These are phyloP conservation scores for Oeneis ivallda DNA, from an alignment of 2,888 invertebrate species.

Conservation along the genomic window DNA sequence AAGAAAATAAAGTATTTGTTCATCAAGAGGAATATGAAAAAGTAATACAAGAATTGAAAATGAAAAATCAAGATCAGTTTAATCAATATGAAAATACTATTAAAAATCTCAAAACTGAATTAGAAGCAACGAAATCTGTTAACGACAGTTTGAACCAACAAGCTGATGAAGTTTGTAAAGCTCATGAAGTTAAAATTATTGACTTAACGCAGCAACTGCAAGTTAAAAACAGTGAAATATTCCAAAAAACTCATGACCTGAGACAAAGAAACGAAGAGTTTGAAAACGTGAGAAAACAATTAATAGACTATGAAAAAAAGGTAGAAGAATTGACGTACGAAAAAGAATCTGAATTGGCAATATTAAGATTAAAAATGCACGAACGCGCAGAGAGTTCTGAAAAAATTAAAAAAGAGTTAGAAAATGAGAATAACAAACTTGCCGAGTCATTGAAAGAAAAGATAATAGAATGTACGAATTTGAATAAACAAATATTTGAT, in stretches of 20 bases:
- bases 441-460: slow-evolving; percentile 66
- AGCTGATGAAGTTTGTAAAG: slow-evolving; percentile 50
- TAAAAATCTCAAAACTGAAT: slow-evolving; percentile 54
- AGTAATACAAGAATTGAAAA: slow-evolving; percentile 56
- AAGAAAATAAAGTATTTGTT: slow-evolving; percentile 67
- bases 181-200: slow-evolving; percentile 49
- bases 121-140: slow-evolving; percentile 49
- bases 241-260: slow-evolving; percentile 69
- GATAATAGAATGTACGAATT: slow-evolving; percentile 72
- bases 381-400: slow-evolving; percentile 66
- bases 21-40: slow-evolving; percentile 76
- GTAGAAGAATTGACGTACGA: slow-evolving; percentile 75
- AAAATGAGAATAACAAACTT: slow-evolving; percentile 56
- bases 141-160: slow-evolving; percentile 55
- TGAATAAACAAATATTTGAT: slow-evolving; percentile 77
- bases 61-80: slow-evolving; percentile 49
- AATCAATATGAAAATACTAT: slow-evolving; percentile 51
- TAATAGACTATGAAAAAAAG: slow-evolving; percentile 69
- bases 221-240: slow-evolving; percentile 68
- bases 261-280: slow-evolving; percentile 69
- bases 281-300: slow-evolving; percentile 65
- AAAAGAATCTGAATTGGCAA: slow-evolving; percentile 79
- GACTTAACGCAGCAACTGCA: slow-evolving; percentile 60
- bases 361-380: slow-evolving; percentile 77
- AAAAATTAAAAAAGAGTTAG: slow-evolving; percentile 51